Conservation (phyloP, 2,888 invertebrate genomes). For the Crossocerus cetratus region DNA sequence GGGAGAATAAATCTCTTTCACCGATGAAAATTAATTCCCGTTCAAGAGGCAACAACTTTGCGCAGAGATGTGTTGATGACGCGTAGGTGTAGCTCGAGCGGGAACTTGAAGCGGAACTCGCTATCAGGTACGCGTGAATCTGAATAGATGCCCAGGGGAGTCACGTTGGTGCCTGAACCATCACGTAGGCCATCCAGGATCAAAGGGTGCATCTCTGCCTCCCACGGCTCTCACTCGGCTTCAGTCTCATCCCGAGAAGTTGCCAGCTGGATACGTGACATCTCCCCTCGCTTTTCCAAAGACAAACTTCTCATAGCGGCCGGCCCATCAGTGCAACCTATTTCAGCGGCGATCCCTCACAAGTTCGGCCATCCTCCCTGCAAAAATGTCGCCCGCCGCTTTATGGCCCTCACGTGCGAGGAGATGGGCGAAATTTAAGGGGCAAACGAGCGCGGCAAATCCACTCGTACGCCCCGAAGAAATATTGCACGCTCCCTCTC, state of each 20-base stretch:
- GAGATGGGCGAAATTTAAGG: not conserved
- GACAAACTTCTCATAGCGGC: not conserved
- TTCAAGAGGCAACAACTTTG: too few relatives aligned
- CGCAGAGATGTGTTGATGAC: not conserved
- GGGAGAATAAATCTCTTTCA: too few relatives aligned
- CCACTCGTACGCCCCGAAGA: not conserved
- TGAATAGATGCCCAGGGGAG: slow-evolving; percentile 29
- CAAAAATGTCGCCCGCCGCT: not conserved
- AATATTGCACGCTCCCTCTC: too few relatives aligned
- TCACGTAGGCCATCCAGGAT: slow-evolving; percentile 53
- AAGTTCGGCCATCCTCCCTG: not conserved
- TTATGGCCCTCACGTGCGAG: slow-evolving; percentile 6
- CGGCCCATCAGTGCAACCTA: too few relatives aligned
- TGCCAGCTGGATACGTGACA: too few relatives aligned
- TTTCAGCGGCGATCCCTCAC: too few relatives aligned
- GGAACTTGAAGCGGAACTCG: not conserved
- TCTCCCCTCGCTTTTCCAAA: not conserved
- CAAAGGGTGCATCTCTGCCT: slow-evolving; percentile 53
- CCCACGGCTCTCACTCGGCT: slow-evolving; percentile 21
- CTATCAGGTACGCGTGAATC: slow-evolving; percentile 1
- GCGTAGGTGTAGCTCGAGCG: not conserved
- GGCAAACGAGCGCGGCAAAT: not conserved
- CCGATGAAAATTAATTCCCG: too few relatives aligned
- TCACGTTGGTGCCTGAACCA: slow-evolving; percentile 49
- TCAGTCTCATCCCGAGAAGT: too few relatives aligned